These are phyloP conservation scores for Megaceryle alcyon DNA, from an alignment of 2,797 vertebrate genomes.

Conservation along the genomic window DNA sequence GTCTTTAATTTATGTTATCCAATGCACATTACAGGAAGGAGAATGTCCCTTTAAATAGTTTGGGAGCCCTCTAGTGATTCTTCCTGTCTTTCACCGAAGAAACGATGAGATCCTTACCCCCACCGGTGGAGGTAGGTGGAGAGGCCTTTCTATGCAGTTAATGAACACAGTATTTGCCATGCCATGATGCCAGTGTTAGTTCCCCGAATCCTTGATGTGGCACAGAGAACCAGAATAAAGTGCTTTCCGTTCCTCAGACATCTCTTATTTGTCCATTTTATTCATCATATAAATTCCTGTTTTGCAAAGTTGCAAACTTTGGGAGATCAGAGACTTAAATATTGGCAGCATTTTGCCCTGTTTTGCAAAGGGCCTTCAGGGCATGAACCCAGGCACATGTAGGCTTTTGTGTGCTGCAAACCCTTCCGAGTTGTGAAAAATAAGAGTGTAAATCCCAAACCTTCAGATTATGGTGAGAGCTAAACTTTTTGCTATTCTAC, in stretches of 20 bases:
- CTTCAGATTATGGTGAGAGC: background rate
- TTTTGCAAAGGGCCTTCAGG: background rate
- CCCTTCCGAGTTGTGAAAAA: background rate
- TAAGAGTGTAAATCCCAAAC: background rate
- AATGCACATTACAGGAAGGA: constrained; percentile 28
- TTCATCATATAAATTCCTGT: background rate
- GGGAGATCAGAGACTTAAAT: background rate
- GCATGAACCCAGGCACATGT: background rate
- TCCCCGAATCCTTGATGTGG: background rate
- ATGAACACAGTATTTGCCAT: background rate
- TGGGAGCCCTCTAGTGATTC: constrained; percentile 72
- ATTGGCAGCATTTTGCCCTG: background rate
- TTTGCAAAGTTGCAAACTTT: background rate
- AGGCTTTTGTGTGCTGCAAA: background rate
- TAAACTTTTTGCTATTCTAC: constrained; percentile 61
- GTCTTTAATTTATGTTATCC: constrained; percentile 28
- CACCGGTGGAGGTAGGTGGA: background rate
- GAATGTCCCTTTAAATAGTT: constrained; percentile 70
- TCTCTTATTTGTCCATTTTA: background rate
- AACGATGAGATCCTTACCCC: background rate
- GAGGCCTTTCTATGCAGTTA: background rate
- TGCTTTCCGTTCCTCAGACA: background rate
- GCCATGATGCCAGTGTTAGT: background rate
- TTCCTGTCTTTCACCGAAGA: background rate
- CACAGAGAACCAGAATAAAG: background rate